Base-by-base conservation (phyloP, 2,888 invertebrate species). In the Parelbella ahira region DNA sequence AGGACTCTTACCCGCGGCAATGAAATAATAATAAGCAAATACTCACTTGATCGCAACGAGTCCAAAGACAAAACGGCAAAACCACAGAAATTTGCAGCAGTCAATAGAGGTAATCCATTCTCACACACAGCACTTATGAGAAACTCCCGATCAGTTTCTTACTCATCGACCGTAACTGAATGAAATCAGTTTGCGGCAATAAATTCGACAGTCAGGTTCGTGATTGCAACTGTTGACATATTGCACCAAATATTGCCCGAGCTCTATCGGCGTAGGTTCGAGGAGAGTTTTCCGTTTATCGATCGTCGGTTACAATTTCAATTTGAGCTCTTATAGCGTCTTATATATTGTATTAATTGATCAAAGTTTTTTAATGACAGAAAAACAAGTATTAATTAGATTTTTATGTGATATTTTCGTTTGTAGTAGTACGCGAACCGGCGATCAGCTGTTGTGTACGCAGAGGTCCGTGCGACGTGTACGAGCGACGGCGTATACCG, bases 361-460 rank as follows among this genome's bases (percentile, higher is more conserved):
- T n/a, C n/a, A n/a, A n/a, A n/a, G n/a, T n/a, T n/a, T n/a, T n/a
- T n/a, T n/a, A n/a, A n/a, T n/a, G n/a, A n/a, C n/a, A n/a, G n/a
- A n/a, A n/a, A n/a, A n/a, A n/a, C n/a, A n/a, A n/a, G 13, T 28
- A 5, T 20, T 12, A 27, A 18, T 30, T 37, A 44, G 18, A 23
- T 30, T 20, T 47, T 48, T 47, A 25, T 51, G 45, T 51, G 55
- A 53, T 62, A 55, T 66, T 70, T 64, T 70, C 74, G 60, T 74
- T 72, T 65, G 55, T n/a, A n/a, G n/a, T n/a, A n/a, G n/a, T n/a
- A n/a, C n/a, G n/a, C n/a, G n/a, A n/a, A n/a, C n/a, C n/a, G n/a
- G 51, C 73, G 68, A 78, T 83, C 82, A 82, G 83, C 80, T 84
- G 83, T 72, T 69, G 45, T 49, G 53, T 55, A 50, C 44, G 50